Percentiles rank a stretch among this genome's conserved stretches.
Conservation (phyloP, 2,113 vertebrate species). For the Myotis brandtii region DNA sequence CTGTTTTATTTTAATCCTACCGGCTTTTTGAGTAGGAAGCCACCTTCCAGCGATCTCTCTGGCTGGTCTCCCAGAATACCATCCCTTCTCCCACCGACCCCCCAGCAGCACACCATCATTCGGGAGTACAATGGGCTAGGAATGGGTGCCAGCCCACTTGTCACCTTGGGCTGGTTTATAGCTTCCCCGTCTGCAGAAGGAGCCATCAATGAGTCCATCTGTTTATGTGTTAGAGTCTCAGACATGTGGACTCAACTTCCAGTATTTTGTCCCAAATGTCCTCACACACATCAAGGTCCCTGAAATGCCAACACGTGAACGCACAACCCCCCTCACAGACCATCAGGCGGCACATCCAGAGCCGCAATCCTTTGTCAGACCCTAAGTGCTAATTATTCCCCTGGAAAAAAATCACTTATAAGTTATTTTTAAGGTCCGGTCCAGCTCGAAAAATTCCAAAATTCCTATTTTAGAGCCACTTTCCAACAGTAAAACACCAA, state of each 20-base stretch:
- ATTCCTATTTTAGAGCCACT: background rate
- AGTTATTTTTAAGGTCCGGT: background rate
- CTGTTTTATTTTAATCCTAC: background rate
- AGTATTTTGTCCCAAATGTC: background rate
- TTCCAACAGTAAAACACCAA: background rate
- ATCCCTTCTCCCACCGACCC: background rate
- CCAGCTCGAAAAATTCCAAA: background rate
- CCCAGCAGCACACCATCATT: too few species aligned
- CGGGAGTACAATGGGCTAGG: accelerated
- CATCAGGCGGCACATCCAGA: background rate
- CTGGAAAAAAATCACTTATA: background rate
- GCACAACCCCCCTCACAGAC: background rate
- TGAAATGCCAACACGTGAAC: background rate
- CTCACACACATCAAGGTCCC: background rate
- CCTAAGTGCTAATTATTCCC: background rate
- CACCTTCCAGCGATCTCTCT: background rate
- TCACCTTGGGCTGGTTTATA: background rate
- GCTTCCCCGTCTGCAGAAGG: background rate
- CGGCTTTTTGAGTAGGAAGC: background rate
- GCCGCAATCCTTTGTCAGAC: background rate
- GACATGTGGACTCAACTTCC: background rate
- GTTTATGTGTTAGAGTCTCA: background rate
- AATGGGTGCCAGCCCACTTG: background rate
- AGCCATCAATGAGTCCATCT: background rate
- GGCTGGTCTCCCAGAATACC: background rate